A percentile compares a stretch with the other conserved stretches of the same genome.
Conservation (phyloP, 1,140 invertebrate genomes). For the Anthonomus grandis region DNA sequence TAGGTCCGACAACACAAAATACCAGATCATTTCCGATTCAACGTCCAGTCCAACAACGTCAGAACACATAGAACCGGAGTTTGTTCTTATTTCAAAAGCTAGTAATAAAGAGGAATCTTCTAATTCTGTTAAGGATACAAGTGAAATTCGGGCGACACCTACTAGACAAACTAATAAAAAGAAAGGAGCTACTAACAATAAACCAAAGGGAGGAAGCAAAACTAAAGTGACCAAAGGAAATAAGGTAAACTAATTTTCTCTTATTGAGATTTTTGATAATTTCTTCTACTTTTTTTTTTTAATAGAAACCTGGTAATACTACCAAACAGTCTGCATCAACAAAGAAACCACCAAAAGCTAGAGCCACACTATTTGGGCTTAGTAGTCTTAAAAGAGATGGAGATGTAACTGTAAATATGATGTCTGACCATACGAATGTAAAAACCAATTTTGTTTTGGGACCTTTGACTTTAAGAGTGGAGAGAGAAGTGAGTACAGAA, state of each 20-base stretch:
- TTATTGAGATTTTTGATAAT: background rate
- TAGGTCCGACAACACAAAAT: background rate
- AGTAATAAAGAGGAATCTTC: slow-evolving; percentile 24
- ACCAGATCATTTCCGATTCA: background rate
- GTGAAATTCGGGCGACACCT: slow-evolving; percentile 17
- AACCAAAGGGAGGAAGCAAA: slow-evolving; percentile 50
- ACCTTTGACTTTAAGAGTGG: slow-evolving; percentile 72
- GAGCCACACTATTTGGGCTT: slow-evolving; percentile 74
- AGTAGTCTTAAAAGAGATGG: slow-evolving; percentile 71
- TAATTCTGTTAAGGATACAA: slow-evolving; percentile 24
- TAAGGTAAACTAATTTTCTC: background rate
- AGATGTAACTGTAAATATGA: slow-evolving; percentile 74
- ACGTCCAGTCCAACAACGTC: no score
- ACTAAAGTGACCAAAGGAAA: background rate
- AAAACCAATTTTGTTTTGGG: slow-evolving; percentile 77
- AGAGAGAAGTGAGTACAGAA: slow-evolving; percentile 63
- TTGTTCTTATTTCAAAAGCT: slow-evolving; percentile 44
- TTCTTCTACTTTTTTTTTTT: background rate
- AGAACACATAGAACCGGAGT: slow-evolving; percentile 32
- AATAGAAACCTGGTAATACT: slow-evolving; percentile 1
- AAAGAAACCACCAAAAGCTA: slow-evolving; percentile 60
- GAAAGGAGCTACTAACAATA: slow-evolving; percentile 39
- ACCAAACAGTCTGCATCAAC: slow-evolving; percentile 31
- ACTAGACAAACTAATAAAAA: slow-evolving; percentile 44
- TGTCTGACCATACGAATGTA: slow-evolving; percentile 73